Evolutionary conservation across 2,888 invertebrate species (phyloP), one percentile per base, ranked within the genome.

Genomic region (Heliconius ethilla): DNA sequence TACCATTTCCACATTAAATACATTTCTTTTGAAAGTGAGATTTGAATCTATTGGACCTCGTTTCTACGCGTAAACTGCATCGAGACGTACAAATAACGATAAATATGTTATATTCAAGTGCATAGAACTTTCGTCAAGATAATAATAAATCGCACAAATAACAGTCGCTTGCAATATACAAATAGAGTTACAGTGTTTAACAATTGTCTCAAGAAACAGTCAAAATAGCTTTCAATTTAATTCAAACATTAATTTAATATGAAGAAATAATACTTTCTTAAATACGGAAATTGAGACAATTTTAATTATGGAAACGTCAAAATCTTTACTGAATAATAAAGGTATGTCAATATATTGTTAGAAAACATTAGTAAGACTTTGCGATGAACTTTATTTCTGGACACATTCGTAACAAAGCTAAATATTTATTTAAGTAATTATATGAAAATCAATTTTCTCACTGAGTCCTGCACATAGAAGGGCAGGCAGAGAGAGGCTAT

Each of bases 101-200:
- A 80, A 78, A 76, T 70, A 45, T 76, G 15, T 51, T 76, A 66
- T 15, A 78, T 18, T 78, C 37, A 70, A 80, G 80, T 80, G 59
- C 80, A 76, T 33, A 78, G 78, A 80, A 80, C 74, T 80, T 80
- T 79, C 29, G 45, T 33, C 40, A 67, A 75, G 78, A 80, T 78
- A 78, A 76, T 75, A 76, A 67, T 63, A 22, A 70, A 45, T 6
- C n/a, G 22, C 62, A 62, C 33, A 37, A 62, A 59, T 25, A 59
- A n/a, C 72, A 55, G 59, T 72, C 59, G 59, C n/a, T 72, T 59
- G 1, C 72, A 72, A 55, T 59, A 59, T 33, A 72, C 33, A 72
- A 72, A n/a, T 59, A 55, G n/a, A 72, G 59, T 69, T 13, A 55
- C 55, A 37, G 72, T 72, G 59, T 33, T 33, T 63, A 40, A 70